Evolutionary conservation across 2,797 vertebrate genomes (phyloP).

Genomic region (Propithecus perrieri): DNA sequence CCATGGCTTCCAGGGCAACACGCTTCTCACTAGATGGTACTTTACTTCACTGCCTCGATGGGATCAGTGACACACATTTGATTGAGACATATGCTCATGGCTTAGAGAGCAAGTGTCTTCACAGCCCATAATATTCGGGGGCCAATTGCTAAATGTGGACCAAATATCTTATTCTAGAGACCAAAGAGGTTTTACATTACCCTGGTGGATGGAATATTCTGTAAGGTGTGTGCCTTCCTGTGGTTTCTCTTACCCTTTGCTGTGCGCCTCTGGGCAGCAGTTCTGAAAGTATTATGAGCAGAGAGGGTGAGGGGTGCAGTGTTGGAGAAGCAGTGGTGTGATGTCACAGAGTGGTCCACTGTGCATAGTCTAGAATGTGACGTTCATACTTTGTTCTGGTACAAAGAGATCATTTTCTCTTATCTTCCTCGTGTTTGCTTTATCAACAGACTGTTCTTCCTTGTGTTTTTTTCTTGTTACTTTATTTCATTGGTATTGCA

Average conservation of each 20-base stretch:
- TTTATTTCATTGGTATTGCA: background rate
- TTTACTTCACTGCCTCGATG: background rate
- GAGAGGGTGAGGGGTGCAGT: background rate
- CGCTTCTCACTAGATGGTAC: background rate
- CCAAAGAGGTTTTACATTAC: background rate
- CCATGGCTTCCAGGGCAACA: background rate
- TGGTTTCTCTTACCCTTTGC: background rate
- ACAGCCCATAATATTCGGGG: background rate
- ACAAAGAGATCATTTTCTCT: background rate
- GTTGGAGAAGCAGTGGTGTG: fast-evolving
- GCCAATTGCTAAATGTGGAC: background rate
- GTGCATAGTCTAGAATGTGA: background rate
- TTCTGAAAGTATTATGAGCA: background rate
- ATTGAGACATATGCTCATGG: background rate
- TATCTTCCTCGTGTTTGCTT: background rate
- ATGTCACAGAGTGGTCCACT: background rate
- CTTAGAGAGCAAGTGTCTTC: background rate
- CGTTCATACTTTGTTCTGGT: background rate
- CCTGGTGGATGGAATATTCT: background rate
- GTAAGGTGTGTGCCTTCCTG: background rate
- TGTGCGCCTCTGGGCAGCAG: background rate
- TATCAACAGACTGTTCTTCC: background rate
- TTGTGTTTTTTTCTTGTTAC: no score
- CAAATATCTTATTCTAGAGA: background rate
- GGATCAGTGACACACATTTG: background rate